These are phyloP conservation scores for Caenorhabditis imperialis DNA, from an alignment of 2,888 invertebrate genomes.

Conservation along the genomic window DNA sequence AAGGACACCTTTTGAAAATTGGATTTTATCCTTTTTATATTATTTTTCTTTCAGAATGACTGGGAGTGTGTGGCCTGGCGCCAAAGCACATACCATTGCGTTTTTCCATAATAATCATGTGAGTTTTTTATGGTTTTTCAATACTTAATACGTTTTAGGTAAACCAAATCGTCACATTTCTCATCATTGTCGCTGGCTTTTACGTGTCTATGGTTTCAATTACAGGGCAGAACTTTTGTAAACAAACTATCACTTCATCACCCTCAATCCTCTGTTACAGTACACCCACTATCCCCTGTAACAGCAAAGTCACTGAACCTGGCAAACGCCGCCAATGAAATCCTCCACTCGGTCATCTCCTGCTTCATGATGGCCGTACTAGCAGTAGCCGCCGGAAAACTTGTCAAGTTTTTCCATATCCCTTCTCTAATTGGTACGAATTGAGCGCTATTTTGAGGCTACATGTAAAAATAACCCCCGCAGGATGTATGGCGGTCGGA, in stretches of 20 bases:
- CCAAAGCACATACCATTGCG: slow-evolving; percentile 13
- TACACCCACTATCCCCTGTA: slow-evolving; percentile 47
- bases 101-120: slow-evolving; percentile 59
- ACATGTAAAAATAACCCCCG: slow-evolving; percentile 2
- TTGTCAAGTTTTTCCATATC: slow-evolving; percentile 45
- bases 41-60: slow-evolving; percentile 19
- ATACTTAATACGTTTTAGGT: slow-evolving; percentile 27
- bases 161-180: slow-evolving; percentile 53
- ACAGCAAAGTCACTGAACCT: slow-evolving; percentile 42
- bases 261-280: too few relatives aligned
- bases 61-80: slow-evolving; percentile 27
- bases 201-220: slow-evolving; percentile 53
- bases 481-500: slow-evolving; percentile 58
- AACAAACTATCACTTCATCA: too few relatives aligned
- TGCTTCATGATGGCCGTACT: slow-evolving; percentile 47
- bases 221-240: slow-evolving; percentile 48
- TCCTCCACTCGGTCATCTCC: slow-evolving; percentile 54
- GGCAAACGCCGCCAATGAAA: slow-evolving; percentile 51
- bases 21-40: too few relatives aligned
- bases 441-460: slow-evolving; percentile 1
- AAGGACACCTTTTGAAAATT: too few relatives aligned
- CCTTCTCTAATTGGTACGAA: slow-evolving; percentile 53
- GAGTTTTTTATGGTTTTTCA: slow-evolving; percentile 2
- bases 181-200: slow-evolving; percentile 42
- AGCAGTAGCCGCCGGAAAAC: slow-evolving; percentile 44